A percentile compares a stretch with the other conserved stretches of the same genome.
These are phyloP conservation scores for Pomatostomus ruficeps DNA, from an alignment of 2,113 vertebrate genomes.

Conservation along the genomic window DNA sequence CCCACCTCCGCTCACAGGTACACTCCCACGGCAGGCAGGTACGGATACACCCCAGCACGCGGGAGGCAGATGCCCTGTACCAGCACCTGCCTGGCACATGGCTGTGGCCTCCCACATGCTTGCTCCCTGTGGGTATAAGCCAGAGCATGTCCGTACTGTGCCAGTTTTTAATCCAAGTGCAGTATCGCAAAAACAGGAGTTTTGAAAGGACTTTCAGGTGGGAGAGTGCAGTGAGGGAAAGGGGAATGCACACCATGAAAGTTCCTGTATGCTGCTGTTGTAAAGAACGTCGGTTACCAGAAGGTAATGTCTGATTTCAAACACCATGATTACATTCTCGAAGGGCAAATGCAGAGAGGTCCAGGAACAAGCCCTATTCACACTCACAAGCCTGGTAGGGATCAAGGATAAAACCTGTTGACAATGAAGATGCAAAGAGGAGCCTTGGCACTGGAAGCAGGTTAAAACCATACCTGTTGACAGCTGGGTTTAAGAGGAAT, in stretches of 20 bases:
- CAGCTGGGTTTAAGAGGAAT: neutral
- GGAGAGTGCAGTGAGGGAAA: neutral
- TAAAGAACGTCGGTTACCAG: neutral
- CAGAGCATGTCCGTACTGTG: accelerated
- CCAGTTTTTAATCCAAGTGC: neutral
- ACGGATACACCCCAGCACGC: neutral
- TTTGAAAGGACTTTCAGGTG: neutral
- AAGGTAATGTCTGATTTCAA: neutral
- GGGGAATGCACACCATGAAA: neutral
- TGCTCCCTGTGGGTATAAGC: neutral
- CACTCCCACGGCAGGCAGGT: neutral
- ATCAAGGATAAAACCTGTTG: neutral
- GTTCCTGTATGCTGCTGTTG: neutral
- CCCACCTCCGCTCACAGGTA: neutral
- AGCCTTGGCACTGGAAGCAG: neutral
- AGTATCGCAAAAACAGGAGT: neutral
- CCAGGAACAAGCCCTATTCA: neutral
- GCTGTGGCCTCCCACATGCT: accelerated
- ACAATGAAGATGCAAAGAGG: neutral
- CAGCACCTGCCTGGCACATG: neutral
- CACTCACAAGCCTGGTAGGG: neutral
- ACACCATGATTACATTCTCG: neutral
- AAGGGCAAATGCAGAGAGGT: neutral
- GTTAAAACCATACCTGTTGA: neutral
- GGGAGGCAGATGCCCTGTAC: neutral